Base-by-base conservation (phyloP, 2,797 vertebrate species). In the Microctenopoma stevenorrisi region DNA sequence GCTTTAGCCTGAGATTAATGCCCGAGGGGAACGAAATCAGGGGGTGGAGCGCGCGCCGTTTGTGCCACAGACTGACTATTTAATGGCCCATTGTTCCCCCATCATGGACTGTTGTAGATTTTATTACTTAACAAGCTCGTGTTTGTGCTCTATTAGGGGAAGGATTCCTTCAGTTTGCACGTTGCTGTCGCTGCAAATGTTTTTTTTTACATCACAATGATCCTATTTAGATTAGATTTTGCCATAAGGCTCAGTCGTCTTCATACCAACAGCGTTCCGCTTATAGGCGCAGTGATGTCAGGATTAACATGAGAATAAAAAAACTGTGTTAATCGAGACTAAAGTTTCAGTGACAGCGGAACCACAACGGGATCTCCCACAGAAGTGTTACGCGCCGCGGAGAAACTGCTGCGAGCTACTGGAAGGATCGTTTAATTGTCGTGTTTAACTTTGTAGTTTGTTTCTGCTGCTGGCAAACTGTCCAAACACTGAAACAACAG, bases 21-120 rank as follows among this genome's bases (percentile, higher is more conserved):
- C 72, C 67, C 75, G 69, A 77, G 84, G 82, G 86, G 25, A 78
- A 82, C 53, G 84, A 74, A 86, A 87, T 73, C 76, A 85, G 89
- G 86, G 91, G 91, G 91, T 86, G 91, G 92, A 88, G 88, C 86
- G 64, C 53, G 74, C 82, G 66, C 71, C 75, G 88, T 72, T 85
- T 78, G 87, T 78, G 78, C 73, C 79, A 70, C 78, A 87, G 79
- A 81, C 60, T 67, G 74, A 83, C 80, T 84, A 62, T 91, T 93
- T 93, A 93, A 93, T 91, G 87, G 85, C 86, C 93, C 88, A 94
- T 95, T 94, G 93, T 95, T 94, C 92, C 83, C 81, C 81, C 78
- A 74, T 80, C 72, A 64, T 52, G 62, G 76, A 88, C 88, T 87
- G 87, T 79, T 85, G 87, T 82, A 25, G 60, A 12, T 79, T 90